These are phyloP conservation scores for Pachliopta kotzebuea DNA, from an alignment of 2,888 invertebrate species.

Conservation along the genomic window DNA sequence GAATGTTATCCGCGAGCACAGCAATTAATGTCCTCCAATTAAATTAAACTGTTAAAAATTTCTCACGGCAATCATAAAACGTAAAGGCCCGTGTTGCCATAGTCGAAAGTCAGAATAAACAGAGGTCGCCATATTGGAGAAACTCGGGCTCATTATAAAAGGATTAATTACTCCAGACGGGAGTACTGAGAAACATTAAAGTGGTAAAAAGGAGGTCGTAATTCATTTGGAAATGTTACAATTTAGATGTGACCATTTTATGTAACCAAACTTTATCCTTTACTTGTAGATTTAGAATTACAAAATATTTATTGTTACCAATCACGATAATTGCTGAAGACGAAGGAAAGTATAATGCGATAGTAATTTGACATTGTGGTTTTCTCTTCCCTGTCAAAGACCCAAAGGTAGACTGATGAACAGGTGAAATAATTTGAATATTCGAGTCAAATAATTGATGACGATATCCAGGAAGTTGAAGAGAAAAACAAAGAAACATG, in stretches of 20 bases:
- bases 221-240: conserved; percentile 54
- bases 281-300: background rate
- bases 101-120: conserved; percentile 53
- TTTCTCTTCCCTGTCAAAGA: too few relatives aligned
- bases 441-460: too few relatives aligned
- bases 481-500: too few relatives aligned
- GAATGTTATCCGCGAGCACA: conserved; percentile 10
- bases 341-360: too few relatives aligned
- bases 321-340: too few relatives aligned
- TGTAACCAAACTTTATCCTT: conserved; percentile 41
- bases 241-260: conserved; percentile 53
- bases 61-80: conserved; percentile 69
- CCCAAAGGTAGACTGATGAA: too few relatives aligned
- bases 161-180: conserved; percentile 60
- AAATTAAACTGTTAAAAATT: conserved; percentile 48
- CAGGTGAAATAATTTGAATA: too few relatives aligned
- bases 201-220: conserved; percentile 52
- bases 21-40: conserved; percentile 36
- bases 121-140: conserved; percentile 44
- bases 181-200: conserved; percentile 65
- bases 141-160: conserved; percentile 58
- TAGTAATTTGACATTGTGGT: too few relatives aligned
- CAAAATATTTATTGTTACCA: conserved; percentile 52
- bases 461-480: too few relatives aligned
- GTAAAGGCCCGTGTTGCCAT: conserved; percentile 47